Conservation (phyloP, 2,888 invertebrate genomes). For the Stenoptilia bipunctidactyla region DNA sequence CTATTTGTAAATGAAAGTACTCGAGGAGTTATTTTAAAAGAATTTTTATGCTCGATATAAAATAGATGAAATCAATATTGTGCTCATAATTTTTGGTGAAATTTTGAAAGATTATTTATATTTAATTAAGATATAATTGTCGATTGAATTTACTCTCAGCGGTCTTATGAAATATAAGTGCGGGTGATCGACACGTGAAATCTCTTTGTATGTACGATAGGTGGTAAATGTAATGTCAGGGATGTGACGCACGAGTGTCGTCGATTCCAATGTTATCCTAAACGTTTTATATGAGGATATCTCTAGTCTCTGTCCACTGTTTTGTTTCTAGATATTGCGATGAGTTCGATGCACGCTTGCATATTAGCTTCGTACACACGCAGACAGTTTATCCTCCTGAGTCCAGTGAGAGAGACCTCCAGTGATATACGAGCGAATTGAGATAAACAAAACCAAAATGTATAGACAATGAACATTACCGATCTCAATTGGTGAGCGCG, state of each 20-base stretch:
- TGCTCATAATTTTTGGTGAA: slow-evolving; percentile 69
- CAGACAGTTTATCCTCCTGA: too few relatives aligned
- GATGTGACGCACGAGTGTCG: too few relatives aligned
- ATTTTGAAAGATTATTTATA: slow-evolving; percentile 63
- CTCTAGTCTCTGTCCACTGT: too few relatives aligned
- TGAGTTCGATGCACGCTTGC: slow-evolving; percentile 7
- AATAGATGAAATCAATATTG: slow-evolving; percentile 27
- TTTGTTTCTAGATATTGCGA: too few relatives aligned
- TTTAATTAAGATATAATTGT: slow-evolving; percentile 26
- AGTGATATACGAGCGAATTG: slow-evolving; percentile 53
- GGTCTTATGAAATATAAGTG: too few relatives aligned
- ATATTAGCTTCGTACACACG: too few relatives aligned
- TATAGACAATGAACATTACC: slow-evolving; percentile 23
- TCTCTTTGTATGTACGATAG: too few relatives aligned
- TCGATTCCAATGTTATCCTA: too few relatives aligned
- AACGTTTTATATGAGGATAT: too few relatives aligned
- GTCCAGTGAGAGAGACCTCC: slow-evolving; percentile 12
- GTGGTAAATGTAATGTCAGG: too few relatives aligned
- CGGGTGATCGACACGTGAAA: too few relatives aligned
- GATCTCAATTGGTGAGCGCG: slow-evolving; percentile 64
- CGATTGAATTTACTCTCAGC: too few relatives aligned
- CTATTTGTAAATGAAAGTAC: slow-evolving; percentile 38
- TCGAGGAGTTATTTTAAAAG: slow-evolving; percentile 58
- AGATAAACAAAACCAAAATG: slow-evolving; percentile 36
- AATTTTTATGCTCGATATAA: slow-evolving; percentile 50